Evolutionary conservation across 2,888 invertebrate genomes (phyloP), one percentile per base, ranked within the genome.

Genomic region (Dioctria linearis): DNA sequence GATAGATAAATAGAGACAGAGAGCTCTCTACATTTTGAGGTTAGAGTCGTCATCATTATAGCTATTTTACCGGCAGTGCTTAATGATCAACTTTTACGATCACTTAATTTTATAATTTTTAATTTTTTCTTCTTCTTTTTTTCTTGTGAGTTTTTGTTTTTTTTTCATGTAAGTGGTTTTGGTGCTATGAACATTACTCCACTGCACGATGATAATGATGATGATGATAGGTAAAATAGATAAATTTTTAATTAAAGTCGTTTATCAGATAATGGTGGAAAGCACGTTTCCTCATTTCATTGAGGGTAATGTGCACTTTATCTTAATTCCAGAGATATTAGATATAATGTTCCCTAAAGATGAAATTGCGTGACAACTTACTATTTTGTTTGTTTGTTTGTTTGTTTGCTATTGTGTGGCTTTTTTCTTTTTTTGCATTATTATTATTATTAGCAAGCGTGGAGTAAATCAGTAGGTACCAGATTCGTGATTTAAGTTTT

Each of bases 81-180:
- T 57, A 57, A 57, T 13, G 57, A 57, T 11, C 57, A 57, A 57
- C 57, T 11, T 57, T 57, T 57, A 57, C 57, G 57, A 57, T 57
- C 57, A 11, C 57, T 57, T 57, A 57, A 57, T 57, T 57, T 57
- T 57, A 57, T 57, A 57, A 57, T 57, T 57, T 57, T 57, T 57
- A 11, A 57, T 57, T 5, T 57, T 5, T 57, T 57, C 11, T 13
- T 57, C n/a, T 13, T 57, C 57, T 5, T 46, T 46, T 46, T 46
- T 46, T 46, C 2, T 6, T 8, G 8, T 8, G 46, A 46, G 46
- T 46, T 25, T 25, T 0, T 25, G 0, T 25, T 25, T 25, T 46
- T 46, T 46, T 46, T 46, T 6, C 1, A 46, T 8, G 46, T 46
- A 46, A 46, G 46, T 46, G 46, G 5, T 46, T 46, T 46, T 46